A percentile compares a stretch with the other conserved stretches of the same genome.
phyloP scores from a whole-genome alignment of 2,113 vertebrate species.

The Bagarius yarrelli region DNA sequence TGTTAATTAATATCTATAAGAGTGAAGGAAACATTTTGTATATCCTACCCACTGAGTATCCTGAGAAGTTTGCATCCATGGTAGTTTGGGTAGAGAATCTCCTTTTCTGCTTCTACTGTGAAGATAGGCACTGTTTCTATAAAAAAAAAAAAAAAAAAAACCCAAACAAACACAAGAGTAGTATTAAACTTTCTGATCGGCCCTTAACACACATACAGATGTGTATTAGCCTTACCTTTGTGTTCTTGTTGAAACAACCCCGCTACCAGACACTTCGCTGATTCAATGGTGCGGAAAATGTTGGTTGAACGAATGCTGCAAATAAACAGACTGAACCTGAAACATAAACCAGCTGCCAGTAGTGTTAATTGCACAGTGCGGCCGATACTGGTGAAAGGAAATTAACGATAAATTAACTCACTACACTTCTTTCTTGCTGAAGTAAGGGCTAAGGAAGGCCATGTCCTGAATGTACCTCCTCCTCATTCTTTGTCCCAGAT shows the following conservation, averaged over 20 bases:
- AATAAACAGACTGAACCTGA: conserved; percentile 44
- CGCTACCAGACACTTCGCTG: conserved; percentile 87
- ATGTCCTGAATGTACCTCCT: conserved; percentile 78
- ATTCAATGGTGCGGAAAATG: conserved; percentile 90
- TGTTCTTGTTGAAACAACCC: conserved; percentile 88
- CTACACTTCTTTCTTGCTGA: conserved; percentile 84
- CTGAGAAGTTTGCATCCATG: conserved; percentile 78
- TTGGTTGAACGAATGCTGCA: conserved; percentile 90
- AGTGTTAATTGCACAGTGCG: background rate
- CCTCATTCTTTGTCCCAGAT: conserved; percentile 82
- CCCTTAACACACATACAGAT: background rate
- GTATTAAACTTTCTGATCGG: conserved; percentile 11
- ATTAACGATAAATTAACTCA: conserved; percentile 73
- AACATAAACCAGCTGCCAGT: background rate
- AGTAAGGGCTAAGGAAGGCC: conserved; percentile 78
- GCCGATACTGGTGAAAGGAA: background rate
- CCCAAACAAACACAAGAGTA: conserved; percentile 9
- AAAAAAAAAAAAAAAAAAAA: conserved; percentile 25
- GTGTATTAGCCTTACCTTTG: conserved; percentile 71
- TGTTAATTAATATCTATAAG: no score
- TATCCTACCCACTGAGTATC: conserved; percentile 72
- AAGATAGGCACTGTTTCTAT: conserved; percentile 78
- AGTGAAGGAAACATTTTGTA: no score
- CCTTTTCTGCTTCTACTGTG: conserved; percentile 78
- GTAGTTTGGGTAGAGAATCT: conserved; percentile 91